Evolutionary conservation across 2,113 vertebrate genomes (phyloP).

Genomic region (Tricholaema leucomelas): DNA sequence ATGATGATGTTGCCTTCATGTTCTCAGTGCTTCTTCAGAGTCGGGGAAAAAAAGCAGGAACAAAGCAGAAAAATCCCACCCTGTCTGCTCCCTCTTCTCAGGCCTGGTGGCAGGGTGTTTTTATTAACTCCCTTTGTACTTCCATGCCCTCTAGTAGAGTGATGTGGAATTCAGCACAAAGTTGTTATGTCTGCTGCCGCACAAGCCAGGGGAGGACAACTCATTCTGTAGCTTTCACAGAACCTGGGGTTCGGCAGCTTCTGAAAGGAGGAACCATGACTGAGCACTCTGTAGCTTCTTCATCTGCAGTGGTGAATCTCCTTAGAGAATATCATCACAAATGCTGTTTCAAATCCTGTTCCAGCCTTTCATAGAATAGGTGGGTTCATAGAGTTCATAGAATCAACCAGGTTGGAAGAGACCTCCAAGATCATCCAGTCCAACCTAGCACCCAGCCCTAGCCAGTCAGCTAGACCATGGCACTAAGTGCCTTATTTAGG

Average conservation of each 20-base stretch:
- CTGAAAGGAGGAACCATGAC: not conserved
- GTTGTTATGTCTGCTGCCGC: not conserved
- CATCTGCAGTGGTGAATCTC: not conserved
- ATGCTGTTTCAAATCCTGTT: not conserved
- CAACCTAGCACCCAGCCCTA: no score
- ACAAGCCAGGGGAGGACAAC: accelerated
- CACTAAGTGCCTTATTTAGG: no score
- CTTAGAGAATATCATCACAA: not conserved
- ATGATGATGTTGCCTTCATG: not conserved
- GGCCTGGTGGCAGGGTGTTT: not conserved
- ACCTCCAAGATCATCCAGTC: no score
- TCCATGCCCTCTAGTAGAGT: not conserved
- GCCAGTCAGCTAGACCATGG: no score
- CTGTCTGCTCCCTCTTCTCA: not conserved
- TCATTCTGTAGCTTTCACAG: not conserved
- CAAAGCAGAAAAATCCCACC: not conserved
- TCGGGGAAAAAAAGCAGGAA: not conserved
- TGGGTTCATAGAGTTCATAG: no score
- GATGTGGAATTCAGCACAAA: not conserved
- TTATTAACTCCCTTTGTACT: not conserved
- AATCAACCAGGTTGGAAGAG: no score
- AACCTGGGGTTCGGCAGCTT: not conserved
- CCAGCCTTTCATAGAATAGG: not conserved
- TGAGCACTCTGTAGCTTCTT: not conserved
- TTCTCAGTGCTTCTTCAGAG: not conserved